Evolutionary conservation across 2,797 vertebrate species (phyloP).

Genomic region (Halcyon badia): DNA sequence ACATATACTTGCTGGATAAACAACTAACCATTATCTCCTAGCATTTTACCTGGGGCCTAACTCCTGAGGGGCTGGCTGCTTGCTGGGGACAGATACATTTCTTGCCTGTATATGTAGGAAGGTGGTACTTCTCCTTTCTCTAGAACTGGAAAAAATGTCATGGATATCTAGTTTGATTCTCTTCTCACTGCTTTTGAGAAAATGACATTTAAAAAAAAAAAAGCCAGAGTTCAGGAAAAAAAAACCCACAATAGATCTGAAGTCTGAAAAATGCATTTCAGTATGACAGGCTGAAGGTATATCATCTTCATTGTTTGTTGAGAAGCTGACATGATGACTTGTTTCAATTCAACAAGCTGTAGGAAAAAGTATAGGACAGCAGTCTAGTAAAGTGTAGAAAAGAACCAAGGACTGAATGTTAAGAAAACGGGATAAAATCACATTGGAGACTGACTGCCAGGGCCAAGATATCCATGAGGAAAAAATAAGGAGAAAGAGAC

Average conservation of each 20-base stretch:
- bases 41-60: neutral
- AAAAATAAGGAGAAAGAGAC: neutral
- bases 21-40: neutral
- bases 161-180: neutral
- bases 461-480: neutral
- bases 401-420: neutral
- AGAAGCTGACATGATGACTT: neutral
- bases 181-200: neutral
- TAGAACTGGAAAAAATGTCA: neutral
- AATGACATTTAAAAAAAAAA: neutral
- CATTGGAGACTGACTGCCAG: neutral
- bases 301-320: neutral
- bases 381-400: neutral
- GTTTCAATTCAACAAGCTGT: neutral
- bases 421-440: neutral
- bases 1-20: neutral
- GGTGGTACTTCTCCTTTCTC: neutral
- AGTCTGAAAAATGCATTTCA: neutral
- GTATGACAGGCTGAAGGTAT: neutral
- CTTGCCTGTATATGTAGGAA: neutral
- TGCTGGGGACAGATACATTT: neutral
- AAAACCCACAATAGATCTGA: rapidly evolving
- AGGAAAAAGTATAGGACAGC: neutral
- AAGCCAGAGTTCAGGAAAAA: neutral
- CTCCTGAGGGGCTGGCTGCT: neutral